These are phyloP conservation scores for Gopherus flavomarginatus DNA, from an alignment of 2,113 vertebrate species.

Conservation along the genomic window DNA sequence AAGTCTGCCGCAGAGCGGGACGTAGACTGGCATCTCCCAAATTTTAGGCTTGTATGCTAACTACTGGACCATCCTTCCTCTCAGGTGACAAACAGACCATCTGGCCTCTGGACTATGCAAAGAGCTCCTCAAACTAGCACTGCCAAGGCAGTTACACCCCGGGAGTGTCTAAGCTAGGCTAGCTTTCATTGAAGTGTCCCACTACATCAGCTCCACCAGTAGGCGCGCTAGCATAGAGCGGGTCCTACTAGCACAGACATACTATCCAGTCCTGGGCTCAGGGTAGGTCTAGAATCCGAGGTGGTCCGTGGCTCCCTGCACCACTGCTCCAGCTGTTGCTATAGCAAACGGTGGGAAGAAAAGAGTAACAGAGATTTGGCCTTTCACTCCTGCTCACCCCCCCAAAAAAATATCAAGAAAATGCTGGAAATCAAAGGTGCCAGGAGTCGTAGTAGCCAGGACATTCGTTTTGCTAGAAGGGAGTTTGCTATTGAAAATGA, in stretches of 20 bases:
- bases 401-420: not conserved
- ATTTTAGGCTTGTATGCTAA: not conserved
- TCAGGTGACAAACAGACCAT: not conserved
- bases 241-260: not conserved
- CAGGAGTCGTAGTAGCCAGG: fast-evolving
- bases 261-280: not conserved
- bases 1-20: not conserved
- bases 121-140: not conserved
- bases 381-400: fast-evolving
- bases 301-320: fast-evolving
- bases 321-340: not conserved
- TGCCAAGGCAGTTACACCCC: not conserved
- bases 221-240: not conserved
- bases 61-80: not conserved
- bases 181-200: too few species aligned
- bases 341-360: fast-evolving
- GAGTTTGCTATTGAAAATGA: fast-evolving
- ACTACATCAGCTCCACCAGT: not conserved
- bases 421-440: fast-evolving
- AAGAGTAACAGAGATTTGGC: fast-evolving
- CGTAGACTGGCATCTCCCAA: not conserved
- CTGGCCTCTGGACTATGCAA: not conserved
- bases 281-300: fast-evolving
- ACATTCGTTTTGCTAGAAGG: fast-evolving
- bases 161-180: too few species aligned